phyloP scores from a whole-genome alignment of 2,888 invertebrate species.

The Thereva unica region DNA sequence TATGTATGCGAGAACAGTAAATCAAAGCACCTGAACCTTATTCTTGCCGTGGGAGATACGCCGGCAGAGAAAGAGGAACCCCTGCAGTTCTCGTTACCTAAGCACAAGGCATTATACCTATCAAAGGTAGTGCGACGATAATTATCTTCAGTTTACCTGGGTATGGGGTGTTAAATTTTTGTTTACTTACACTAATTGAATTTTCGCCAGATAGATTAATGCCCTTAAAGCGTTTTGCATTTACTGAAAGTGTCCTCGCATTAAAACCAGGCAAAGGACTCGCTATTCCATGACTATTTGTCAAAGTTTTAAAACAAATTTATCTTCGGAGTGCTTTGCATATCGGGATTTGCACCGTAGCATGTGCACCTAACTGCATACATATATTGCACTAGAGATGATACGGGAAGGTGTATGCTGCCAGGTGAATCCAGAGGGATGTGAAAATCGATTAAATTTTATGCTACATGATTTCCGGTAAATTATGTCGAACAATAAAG shows the following conservation, averaged over 20 bases:
- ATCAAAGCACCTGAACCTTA: background rate
- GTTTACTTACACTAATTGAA: constrained; percentile 33
- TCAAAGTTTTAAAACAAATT: constrained; percentile 32
- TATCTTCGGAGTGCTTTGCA: constrained; percentile 11
- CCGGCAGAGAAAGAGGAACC: no score
- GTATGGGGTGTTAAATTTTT: constrained; percentile 29
- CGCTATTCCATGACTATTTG: constrained; percentile 27
- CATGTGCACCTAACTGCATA: background rate
- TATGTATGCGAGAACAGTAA: constrained; percentile 17
- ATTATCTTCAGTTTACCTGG: constrained; percentile 26
- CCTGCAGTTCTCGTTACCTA: no score
- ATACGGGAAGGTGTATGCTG: no score
- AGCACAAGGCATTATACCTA: no score
- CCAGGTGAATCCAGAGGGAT: no score
- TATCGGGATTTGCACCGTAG: background rate
- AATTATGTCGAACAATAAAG: no score
- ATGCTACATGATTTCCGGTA: no score
- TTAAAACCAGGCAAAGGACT: constrained; percentile 21
- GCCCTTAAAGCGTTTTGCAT: constrained; percentile 31
- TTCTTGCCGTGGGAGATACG: no score
- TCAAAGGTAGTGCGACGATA: constrained; percentile 14
- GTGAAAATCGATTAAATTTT: no score
- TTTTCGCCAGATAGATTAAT: constrained; percentile 28
- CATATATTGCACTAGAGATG: no score
- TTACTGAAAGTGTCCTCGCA: constrained; percentile 26